Evolutionary conservation across 2,113 vertebrate genomes (phyloP), one percentile per base, ranked within the genome.

Genomic region (Meriones unguiculatus): DNA sequence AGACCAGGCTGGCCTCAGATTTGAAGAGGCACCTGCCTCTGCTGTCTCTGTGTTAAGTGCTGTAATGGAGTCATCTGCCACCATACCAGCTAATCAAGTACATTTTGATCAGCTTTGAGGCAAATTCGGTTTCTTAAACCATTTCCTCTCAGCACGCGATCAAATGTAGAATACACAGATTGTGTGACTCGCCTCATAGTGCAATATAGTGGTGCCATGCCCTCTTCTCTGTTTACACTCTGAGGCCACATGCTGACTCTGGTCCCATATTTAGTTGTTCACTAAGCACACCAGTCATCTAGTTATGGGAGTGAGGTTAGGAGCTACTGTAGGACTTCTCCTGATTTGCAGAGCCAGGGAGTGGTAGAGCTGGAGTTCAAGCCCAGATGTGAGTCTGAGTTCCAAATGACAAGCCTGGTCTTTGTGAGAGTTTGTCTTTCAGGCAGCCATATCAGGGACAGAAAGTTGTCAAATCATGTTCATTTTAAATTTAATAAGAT

Each of bases 401-500:
- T 50, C 7, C 35, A 32, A 67, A 18, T n/a, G 8, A 84, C 30
- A 41, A 24, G 7, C 20, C 38, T 59, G 18, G 46, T 50, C 14
- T 12, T 6, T 22, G 1, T 59, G n/a, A 20, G 65, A 17, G 82
- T 65, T 69, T 87, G 9, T 84, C n/a, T 8, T 13, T 2, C 30
- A 62, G 28, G 32, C 7, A 86, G 15, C 28, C 52, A 22, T 46
- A 87, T 24, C 15, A 52, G 8, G 7, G 78, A 10, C 2, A 54
- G 70, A 84, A 95, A 65, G 18, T 41, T n/a, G n/a, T 41, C 59
- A 3, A 41, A n/a, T 82, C 59, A 87, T 78, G 7, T 59, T 73
- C 54, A 90, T 90, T 87, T 82, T 94, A 65, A 75, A 72, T 92
- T 57, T 85, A 86, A 77, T 78, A 20, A 88, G 35, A 52, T 9